Evolutionary conservation across 2,797 vertebrate genomes (phyloP).

Genomic region (Arrhamphus sclerolepis): DNA sequence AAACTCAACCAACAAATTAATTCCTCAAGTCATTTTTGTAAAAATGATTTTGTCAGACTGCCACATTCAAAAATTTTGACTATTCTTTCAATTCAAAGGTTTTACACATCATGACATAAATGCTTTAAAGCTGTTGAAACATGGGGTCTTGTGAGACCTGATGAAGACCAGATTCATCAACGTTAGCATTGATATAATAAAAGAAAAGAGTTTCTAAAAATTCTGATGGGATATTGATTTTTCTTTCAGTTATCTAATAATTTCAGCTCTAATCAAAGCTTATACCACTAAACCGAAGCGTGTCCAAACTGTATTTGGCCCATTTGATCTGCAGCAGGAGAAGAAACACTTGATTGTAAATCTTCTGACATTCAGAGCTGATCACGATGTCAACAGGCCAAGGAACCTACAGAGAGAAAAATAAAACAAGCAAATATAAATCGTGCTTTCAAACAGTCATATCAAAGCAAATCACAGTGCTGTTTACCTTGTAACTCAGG

Average conservation of each 20-base stretch:
- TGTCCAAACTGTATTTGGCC: conserved; percentile 98
- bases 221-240: background rate
- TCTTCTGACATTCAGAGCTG: conserved; percentile 97
- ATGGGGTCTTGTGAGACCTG: no score
- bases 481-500: conserved; percentile 91
- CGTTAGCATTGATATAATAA: background rate
- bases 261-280: background rate
- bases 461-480: no score
- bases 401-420: conserved; percentile 85
- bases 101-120: no score
- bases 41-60: no score
- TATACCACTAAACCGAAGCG: conserved; percentile 93
- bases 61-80: no score
- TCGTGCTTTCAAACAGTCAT: background rate
- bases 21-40: no score
- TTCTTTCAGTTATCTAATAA: background rate
- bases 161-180: background rate
- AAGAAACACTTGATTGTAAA: conserved; percentile 98
- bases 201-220: no score
- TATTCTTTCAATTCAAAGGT: no score
- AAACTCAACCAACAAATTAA: no score
- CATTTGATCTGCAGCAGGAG: conserved; percentile 98
- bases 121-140: no score
- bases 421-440: background rate
- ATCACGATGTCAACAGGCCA: conserved; percentile 99